Evolutionary conservation across 2,797 vertebrate species (phyloP).

Genomic region (Philypnodon macrostomus): DNA sequence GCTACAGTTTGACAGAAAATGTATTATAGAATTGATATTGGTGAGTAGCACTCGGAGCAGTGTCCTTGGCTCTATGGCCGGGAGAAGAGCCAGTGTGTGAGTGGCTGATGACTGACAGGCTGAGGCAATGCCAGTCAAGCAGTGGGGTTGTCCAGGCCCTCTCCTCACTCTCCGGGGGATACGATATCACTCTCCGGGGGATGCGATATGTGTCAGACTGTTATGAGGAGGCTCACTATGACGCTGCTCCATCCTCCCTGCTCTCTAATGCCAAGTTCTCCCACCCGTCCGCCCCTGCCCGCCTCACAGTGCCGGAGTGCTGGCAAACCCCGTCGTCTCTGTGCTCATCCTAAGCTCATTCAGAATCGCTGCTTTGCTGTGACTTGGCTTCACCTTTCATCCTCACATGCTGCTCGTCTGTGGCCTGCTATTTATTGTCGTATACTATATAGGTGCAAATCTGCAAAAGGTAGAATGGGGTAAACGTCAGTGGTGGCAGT

Average conservation of each 20-base stretch:
- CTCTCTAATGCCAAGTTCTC: slow-evolving; percentile 23
- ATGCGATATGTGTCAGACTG: slow-evolving; percentile 58
- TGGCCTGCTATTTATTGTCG: too few relatives aligned
- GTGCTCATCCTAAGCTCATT: slow-evolving; percentile 21
- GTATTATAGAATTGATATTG: slow-evolving; percentile 12
- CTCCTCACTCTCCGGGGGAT: slow-evolving; percentile 47
- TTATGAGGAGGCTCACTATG: slow-evolving; percentile 42
- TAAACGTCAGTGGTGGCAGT: too few relatives aligned
- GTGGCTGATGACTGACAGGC: slow-evolving; percentile 63
- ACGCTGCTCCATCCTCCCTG: slow-evolving; percentile 18
- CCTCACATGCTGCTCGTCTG: too few relatives aligned
- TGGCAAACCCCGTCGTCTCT: too few relatives aligned
- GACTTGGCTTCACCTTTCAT: slow-evolving; percentile 1
- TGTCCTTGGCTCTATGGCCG: slow-evolving; percentile 44
- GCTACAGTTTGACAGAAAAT: too few relatives aligned
- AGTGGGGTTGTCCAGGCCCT: slow-evolving; percentile 48
- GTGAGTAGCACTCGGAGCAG: too few relatives aligned
- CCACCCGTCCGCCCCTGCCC: slow-evolving; percentile 3
- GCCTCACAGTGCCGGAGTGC: slow-evolving; percentile 7
- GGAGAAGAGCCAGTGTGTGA: slow-evolving; percentile 47
- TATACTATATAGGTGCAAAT: too few relatives aligned
- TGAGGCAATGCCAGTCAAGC: slow-evolving; percentile 63
- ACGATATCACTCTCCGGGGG: slow-evolving; percentile 49
- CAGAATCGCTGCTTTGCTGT: slow-evolving; percentile 24
- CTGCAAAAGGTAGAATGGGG: too few relatives aligned